Conservation (phyloP, 2,113 vertebrate species). For the Lepidothrix coronata region DNA sequence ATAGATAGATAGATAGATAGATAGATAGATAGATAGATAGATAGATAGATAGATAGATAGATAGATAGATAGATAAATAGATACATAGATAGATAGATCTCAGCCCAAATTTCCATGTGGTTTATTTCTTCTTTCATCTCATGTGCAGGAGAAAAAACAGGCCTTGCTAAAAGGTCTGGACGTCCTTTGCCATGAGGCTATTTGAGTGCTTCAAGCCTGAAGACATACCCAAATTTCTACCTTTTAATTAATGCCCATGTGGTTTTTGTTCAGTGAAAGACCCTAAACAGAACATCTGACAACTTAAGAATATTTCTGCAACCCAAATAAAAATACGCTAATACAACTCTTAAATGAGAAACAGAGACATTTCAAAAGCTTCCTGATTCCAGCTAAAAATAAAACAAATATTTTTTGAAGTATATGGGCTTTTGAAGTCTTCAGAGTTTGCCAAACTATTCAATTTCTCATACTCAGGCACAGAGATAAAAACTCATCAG, state of each 20-base stretch:
- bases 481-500: constrained; percentile 47
- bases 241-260: background rate
- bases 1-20: too few species aligned
- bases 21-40: background rate
- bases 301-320: background rate
- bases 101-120: background rate
- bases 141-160: background rate
- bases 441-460: constrained; percentile 43
- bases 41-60: too few species aligned
- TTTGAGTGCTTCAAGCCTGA: background rate
- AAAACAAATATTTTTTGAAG: constrained; percentile 35
- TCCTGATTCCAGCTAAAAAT: constrained; percentile 30
- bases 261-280: background rate
- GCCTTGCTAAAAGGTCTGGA: background rate
- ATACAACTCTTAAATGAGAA: background rate
- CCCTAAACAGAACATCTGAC: background rate
- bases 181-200: background rate
- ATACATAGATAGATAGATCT: background rate
- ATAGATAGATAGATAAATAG: too few species aligned
- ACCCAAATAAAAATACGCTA: background rate
- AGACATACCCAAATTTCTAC: background rate
- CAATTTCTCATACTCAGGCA: constrained; percentile 42
- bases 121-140: background rate
- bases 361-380: background rate
- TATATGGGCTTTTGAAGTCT: constrained; percentile 24